Percentiles rank a stretch among this genome's conserved stretches.
These are phyloP conservation scores for Drosophila varians DNA, from an alignment of 1,140 invertebrate genomes.

Conservation along the genomic window DNA sequence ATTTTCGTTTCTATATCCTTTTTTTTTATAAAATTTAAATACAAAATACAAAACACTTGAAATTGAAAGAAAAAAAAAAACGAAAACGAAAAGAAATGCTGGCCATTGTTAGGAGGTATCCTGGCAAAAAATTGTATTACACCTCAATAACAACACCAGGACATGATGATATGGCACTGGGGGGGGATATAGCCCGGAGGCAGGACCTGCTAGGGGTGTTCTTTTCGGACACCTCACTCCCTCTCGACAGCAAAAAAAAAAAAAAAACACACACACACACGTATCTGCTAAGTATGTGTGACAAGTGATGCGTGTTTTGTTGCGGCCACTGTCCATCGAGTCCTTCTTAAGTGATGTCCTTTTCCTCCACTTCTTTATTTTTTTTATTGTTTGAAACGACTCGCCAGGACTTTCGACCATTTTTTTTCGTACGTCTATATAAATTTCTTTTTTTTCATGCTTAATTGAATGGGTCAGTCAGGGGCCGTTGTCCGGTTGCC, in stretches of 20 bases:
- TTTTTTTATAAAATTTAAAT: too few species aligned
- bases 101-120: conserved; percentile 72
- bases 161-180: conserved; percentile 61
- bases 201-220: not conserved
- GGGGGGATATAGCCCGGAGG: conserved; percentile 20
- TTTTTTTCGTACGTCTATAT: not conserved
- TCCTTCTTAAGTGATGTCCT: conserved; percentile 82
- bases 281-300: conserved; percentile 69
- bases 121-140: conserved; percentile 83
- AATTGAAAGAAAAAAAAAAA: not conserved
- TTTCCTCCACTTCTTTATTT: conserved; percentile 63
- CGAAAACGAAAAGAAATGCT: not conserved
- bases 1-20: not conserved
- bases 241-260: too few species aligned
- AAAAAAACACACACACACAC: too few species aligned
- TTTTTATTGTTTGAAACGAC: conserved; percentile 60
- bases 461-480: conserved; percentile 83
- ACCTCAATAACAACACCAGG: conserved; percentile 83
- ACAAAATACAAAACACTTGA: not conserved
- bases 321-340: conserved; percentile 66
- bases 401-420: conserved; percentile 5
- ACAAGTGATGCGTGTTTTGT: conserved; percentile 84
- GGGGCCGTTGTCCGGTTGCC: conserved; percentile 58
- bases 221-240: not conserved
- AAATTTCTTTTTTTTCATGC: conserved; percentile 79